Evolutionary conservation across 2,888 invertebrate species (phyloP), one percentile per base, ranked within the genome.

Genomic region (Palloptera scutellata): DNA sequence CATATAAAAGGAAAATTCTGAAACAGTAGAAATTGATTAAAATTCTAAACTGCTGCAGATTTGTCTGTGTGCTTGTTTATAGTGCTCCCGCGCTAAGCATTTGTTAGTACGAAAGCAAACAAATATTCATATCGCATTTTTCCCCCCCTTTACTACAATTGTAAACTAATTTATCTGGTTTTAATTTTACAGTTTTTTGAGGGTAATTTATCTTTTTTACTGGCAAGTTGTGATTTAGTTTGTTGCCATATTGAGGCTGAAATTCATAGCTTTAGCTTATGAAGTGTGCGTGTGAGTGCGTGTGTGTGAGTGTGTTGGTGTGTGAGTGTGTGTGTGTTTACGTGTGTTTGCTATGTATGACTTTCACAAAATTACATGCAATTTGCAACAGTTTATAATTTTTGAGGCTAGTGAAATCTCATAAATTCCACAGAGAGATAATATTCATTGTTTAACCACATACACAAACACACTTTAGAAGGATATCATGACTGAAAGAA

Each of bases 1-100:
- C 73, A 71, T 73, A 79, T 76, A 78, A 77, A 77, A 76, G 78
- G 74, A 78, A 77, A 78, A 77, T 72, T 75, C 73, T 71, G 74
- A 73, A 73, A 70, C 43, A 69, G 66, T 70, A 61, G 67, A 57
- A 70, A 73, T 69, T 69, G 72, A 75, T 74, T 66, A 55, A 53
- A 62, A 67, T 59, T 61, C 48, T 57, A 66, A 61, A 43, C 51
- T 41, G 48, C 1, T 9, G 30, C 12, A 53, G 5, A 41, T 12
- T 55, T 62, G 51, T 42, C 19, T 62, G 30, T 62, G 19, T 62
- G 9, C 19, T 20, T 45, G 17, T 5, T 17, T n/a, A 57, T 10
- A 13, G 48, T 5, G 48, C 48, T 15, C 13, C 48, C 48, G 5
- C 15, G n/a, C 15, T 13, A 13, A 15, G 48, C n/a, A n/a, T 10